phyloP scores from a whole-genome alignment of 2,888 invertebrate species.

The Tricholauxania praeusta region DNA sequence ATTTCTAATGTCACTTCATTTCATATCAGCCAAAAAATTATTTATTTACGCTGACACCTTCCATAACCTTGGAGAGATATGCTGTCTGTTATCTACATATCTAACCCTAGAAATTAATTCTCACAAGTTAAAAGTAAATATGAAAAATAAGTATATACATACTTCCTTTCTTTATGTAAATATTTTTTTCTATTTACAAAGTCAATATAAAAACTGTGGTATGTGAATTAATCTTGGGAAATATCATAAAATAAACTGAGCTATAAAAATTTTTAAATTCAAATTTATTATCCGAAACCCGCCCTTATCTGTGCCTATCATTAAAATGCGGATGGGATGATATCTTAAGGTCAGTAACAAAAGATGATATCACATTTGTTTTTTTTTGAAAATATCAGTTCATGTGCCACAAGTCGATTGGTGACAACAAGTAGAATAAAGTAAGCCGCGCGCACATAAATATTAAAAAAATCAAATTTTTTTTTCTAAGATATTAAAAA shows the following conservation, averaged over 20 bases:
- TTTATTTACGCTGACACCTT: conserved; percentile 18
- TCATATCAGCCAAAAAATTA: background rate
- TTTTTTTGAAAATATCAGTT: no score
- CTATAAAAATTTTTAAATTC: conserved; percentile 9
- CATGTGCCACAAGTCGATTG: background rate
- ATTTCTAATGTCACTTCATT: no score
- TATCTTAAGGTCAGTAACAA: no score
- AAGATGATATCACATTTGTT: no score
- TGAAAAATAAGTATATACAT: background rate
- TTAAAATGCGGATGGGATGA: no score
- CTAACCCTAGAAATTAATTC: background rate
- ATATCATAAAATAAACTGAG: background rate
- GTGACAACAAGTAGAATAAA: no score
- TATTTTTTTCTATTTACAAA: background rate
- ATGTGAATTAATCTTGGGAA: background rate
- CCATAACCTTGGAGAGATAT: background rate
- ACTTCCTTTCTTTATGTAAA: background rate
- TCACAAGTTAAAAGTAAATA: conserved; percentile 2
- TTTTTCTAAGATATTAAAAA: no score
- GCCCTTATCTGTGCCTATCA: background rate
- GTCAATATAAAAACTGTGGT: background rate
- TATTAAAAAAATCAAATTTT: no score
- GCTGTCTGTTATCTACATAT: background rate
- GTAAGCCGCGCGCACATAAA: no score
- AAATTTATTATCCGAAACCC: conserved; percentile 10